These are phyloP conservation scores for Troilus luridus DNA, from an alignment of 2,888 invertebrate genomes.

Conservation along the genomic window DNA sequence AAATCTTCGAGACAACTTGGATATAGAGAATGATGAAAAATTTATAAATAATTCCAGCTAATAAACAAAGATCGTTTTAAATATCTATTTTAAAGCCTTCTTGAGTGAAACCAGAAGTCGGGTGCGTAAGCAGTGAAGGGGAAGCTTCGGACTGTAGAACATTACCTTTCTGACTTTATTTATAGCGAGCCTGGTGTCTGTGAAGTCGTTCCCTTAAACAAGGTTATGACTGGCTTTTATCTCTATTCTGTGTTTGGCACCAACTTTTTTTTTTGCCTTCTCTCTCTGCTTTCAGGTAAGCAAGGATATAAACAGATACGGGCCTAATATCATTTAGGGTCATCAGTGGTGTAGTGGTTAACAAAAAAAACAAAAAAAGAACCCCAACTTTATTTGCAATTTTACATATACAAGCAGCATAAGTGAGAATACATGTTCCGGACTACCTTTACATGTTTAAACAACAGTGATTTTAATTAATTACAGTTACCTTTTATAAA, in stretches of 20 bases:
- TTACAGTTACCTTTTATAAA: no score
- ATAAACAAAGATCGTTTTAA: background rate
- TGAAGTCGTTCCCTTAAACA: background rate
- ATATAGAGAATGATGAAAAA: background rate
- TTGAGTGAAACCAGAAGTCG: background rate
- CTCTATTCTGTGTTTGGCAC: background rate
- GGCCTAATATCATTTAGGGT: background rate
- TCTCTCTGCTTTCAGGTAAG: background rate
- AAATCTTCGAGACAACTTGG: no score
- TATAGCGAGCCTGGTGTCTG: background rate
- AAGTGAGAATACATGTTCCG: no score
- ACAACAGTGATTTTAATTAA: no score
- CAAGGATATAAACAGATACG: background rate
- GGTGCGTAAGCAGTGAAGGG: background rate
- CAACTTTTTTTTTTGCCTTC: background rate
- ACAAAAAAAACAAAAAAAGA: no score
- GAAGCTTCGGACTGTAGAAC: background rate
- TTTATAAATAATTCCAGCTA: background rate
- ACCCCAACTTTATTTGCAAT: no score
- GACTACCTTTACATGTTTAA: no score
- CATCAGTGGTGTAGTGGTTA: background rate
- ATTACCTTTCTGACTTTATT: background rate
- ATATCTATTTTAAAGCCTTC: background rate
- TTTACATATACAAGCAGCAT: no score
- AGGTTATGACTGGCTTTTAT: conserved; percentile 2